Conservation (phyloP, 2,888 invertebrate genomes). For the Cantharis rufa region DNA sequence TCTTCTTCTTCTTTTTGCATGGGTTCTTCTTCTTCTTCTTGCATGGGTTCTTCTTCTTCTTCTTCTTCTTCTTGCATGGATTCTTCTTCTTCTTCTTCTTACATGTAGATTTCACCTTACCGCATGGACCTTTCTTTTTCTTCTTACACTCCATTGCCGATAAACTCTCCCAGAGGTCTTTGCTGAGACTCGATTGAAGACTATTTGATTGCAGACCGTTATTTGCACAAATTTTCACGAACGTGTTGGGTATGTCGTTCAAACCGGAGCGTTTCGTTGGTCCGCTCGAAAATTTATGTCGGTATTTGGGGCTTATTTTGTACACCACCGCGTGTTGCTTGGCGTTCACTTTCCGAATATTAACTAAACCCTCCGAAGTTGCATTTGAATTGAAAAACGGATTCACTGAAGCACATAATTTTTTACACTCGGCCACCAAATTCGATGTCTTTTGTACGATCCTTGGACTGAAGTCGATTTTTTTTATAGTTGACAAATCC, state of each 20-base stretch:
- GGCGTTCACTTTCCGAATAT: not conserved
- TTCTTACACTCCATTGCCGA: not conserved
- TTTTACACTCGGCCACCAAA: not conserved
- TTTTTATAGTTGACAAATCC: not conserved
- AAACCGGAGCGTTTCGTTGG: not conserved
- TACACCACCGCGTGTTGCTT: not conserved
- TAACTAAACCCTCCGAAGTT: not conserved
- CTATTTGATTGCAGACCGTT: not conserved
- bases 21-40: not conserved
- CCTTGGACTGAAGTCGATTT: not conserved
- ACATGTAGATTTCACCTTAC: not conserved
- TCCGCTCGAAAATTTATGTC: not conserved
- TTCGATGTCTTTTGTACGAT: not conserved
- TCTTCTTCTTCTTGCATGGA: not conserved
- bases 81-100: not conserved
- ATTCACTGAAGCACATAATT: not conserved
- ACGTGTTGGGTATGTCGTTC: not conserved
- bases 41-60: not conserved
- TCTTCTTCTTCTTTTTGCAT: not conserved
- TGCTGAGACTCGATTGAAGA: not conserved
- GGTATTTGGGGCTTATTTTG: not conserved
- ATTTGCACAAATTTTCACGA: not conserved
- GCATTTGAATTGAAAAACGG: not conserved
- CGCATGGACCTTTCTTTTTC: not conserved
- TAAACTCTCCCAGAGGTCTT: not conserved